Base-by-base conservation (phyloP, 1,140 invertebrate genomes). In the Drosophila oshimai region DNA sequence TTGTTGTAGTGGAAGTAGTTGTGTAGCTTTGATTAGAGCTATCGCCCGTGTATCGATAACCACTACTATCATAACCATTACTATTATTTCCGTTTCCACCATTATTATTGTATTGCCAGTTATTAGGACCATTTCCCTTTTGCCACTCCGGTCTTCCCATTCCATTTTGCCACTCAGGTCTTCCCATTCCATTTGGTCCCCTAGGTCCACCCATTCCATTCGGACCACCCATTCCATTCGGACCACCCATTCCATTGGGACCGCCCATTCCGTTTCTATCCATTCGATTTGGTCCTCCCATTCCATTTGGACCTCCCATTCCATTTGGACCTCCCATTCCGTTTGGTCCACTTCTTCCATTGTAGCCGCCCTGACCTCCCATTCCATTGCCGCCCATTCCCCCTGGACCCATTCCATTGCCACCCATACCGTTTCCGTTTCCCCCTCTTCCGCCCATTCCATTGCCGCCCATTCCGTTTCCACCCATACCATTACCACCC, bases 181-280 rank as follows among this genome's bases (percentile, higher is more conserved):
- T n/a, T n/a, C n/a, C 47, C 9, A 33, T 33, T 22, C 17, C 29
- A 22, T 33, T 33, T 22, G 13, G 46, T 6, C 46, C 31, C 4
- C 46, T 31, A 3, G 17, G 44, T 17, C 45, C 45, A 7, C 29
- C 46, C 31, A 50, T 37, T 37, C 46, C 46, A 22, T 50, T 50
- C 22, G 5, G 17, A 0, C 29, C 44, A 1, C 45, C 28, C 34
- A 37, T 22, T 2, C 22, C 22, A 22, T 22, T 22, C 1, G 34
- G 34, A 9, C 34, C 10, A 12, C 29, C 34, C 13, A 7, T 17
- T 17, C 6, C 34, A 17, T 9, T 17, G 4, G 17, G 36, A 1
- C 44, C 28, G 3, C 45, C 54, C 44, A 57, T 57, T 26, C 42
- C 41, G n/a, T n/a, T n/a, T n/a, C n/a, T n/a, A n/a, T n/a, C 54